Percentiles rank a stretch among this genome's conserved stretches.
These are phyloP conservation scores for Bombyx mandarina DNA, from an alignment of 1,140 invertebrate species.

Conservation along the genomic window DNA sequence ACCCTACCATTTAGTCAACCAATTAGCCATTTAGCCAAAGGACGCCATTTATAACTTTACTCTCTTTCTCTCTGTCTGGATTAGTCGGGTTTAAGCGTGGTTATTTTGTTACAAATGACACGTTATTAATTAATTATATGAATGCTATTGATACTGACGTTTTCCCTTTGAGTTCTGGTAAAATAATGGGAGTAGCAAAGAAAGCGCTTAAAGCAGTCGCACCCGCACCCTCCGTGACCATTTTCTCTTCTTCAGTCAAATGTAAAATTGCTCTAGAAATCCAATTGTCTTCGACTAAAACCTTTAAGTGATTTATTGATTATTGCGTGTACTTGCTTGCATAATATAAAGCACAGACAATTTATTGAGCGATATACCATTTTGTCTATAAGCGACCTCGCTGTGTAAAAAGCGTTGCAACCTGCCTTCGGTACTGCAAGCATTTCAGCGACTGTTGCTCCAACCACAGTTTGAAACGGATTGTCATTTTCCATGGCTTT, in stretches of 20 bases:
- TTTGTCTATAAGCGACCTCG: slow-evolving; percentile 74
- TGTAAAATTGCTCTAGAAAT: slow-evolving; percentile 78
- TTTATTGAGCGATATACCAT: slow-evolving; percentile 47
- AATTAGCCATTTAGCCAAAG: too few relatives aligned
- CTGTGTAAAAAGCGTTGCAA: slow-evolving; percentile 76
- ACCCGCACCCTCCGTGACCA: slow-evolving; percentile 79
- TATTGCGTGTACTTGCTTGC: too few relatives aligned
- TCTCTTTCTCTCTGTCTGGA: too few relatives aligned
- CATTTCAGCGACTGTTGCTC: slow-evolving; percentile 75
- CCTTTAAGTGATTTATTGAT: slow-evolving; percentile 9
- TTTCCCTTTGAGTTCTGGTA: slow-evolving; percentile 77
- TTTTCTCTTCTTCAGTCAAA: slow-evolving; percentile 77
- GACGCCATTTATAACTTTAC: too few relatives aligned
- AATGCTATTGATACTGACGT: slow-evolving; percentile 49
- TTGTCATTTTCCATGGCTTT: slow-evolving; percentile 72
- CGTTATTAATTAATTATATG: too few relatives aligned
- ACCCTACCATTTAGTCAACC: too few relatives aligned
- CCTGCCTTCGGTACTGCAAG: slow-evolving; percentile 77
- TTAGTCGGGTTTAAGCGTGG: too few relatives aligned
- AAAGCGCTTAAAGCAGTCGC: slow-evolving; percentile 76
- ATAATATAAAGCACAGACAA: neutral
- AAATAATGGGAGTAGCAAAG: slow-evolving; percentile 73
- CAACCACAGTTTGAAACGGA: slow-evolving; percentile 60
- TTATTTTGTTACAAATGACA: too few relatives aligned
- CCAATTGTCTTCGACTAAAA: slow-evolving; percentile 66